Evolutionary conservation across 2,888 invertebrate genomes (phyloP), one percentile per base, ranked within the genome.

Genomic region (Monochamus alternatus): DNA sequence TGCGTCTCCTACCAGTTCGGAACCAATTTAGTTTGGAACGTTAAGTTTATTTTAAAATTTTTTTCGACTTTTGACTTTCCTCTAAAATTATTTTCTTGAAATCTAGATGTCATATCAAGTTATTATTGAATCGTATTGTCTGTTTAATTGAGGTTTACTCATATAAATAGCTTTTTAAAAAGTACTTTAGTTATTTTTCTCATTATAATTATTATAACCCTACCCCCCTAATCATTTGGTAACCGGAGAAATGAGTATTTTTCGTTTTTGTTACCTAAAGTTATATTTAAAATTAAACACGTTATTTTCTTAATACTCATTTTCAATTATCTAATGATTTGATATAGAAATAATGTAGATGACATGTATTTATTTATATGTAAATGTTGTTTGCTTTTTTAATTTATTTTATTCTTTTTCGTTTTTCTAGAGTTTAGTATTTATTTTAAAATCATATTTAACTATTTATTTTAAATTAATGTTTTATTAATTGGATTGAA

Each of bases 381-480:
- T 85, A 85, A 84, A 86, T 86, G 86, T 86, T 84, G 84, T 85
- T 85, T 85, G 86, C 85, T 85, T 85, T 84, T 83, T 83, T 80
- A 73, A 82, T 79, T 80, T 81, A 80, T 81, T 81, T 82, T 80
- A 77, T 74, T 52, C 71, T 32, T 79, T 59, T 64, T 75, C 60
- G 63, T 77, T 77, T 70, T 70, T 76, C 75, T 78, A 77, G 72
- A 77, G 38, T 62, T 71, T 74, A 76, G 64, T 80, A 79, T 80
- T 81, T 81, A 79, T 82, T 82, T 78, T 78, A 75, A 74, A 80
- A 75, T 72, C 71, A 52, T 69, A 77, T 59, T 66, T 82, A 78
- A 76, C 78, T 80, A 78, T 78, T 81, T 81, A 80, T 80, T 78
- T 81, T 64, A 80, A 75, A 81, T 78, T 81, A 77, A 71, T 68